Evolutionary conservation across 2,888 invertebrate genomes (phyloP).

Genomic region (Tipula vernalis): DNA sequence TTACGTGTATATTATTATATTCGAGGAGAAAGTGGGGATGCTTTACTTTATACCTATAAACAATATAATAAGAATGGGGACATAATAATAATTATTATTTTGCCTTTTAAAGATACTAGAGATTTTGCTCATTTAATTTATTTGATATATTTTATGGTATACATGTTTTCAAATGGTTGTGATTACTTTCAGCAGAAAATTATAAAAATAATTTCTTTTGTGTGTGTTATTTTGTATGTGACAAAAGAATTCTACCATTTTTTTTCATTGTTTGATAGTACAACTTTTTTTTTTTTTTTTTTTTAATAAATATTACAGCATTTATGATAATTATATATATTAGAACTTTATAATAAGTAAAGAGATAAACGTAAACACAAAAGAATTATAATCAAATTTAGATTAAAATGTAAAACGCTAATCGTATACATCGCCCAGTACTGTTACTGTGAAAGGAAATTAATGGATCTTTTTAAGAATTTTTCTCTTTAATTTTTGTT

Average conservation of each 20-base stretch:
- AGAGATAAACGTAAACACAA: background rate
- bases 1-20: background rate
- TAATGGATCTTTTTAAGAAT: background rate
- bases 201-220: background rate
- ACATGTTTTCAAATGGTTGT: background rate
- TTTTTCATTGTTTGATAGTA: background rate
- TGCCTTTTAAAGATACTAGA: background rate
- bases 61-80: background rate
- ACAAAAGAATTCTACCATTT: background rate
- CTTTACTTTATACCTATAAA: background rate
- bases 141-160: background rate
- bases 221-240: background rate
- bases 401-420: background rate
- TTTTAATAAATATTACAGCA: background rate
- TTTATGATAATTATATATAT: background rate
- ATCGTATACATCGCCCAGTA: background rate
- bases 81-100: background rate
- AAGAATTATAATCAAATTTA: background rate
- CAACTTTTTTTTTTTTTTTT: background rate
- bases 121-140: background rate
- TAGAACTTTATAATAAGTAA: background rate
- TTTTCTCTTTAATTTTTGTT: slow-evolving; percentile 12
- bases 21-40: background rate
- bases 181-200: background rate
- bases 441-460: background rate